A percentile compares a stretch with the other conserved stretches of the same genome.
Evolutionary conservation across 2,888 invertebrate species (phyloP).

Genomic region (Cepaea hortensis): DNA sequence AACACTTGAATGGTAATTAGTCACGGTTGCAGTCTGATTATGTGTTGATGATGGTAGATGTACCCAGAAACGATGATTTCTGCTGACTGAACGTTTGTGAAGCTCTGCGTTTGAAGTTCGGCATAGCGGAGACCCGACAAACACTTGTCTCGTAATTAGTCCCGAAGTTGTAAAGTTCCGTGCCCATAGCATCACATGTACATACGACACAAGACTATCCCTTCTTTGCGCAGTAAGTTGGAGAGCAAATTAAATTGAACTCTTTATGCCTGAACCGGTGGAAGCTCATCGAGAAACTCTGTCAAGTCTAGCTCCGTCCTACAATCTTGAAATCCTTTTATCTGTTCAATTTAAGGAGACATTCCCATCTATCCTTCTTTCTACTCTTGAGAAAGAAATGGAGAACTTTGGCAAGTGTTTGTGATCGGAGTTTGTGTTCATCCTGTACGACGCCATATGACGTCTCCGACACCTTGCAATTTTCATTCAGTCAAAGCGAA

Average conservation of each 20-base stretch:
- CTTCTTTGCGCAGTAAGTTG: too few relatives aligned
- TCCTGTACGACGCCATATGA: conserved; percentile 15
- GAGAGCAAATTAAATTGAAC: too few relatives aligned
- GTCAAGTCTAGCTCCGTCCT: background rate
- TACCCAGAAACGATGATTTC: background rate
- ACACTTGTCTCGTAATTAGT: too few relatives aligned
- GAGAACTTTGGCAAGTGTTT: conserved; percentile 1
- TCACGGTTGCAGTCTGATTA: too few relatives aligned
- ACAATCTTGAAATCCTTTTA: background rate
- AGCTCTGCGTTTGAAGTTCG: background rate
- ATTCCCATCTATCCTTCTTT: conserved; percentile 21
- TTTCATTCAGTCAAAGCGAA: conserved; percentile 11
- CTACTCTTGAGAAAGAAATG: conserved; percentile 14
- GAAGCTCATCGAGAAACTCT: background rate
- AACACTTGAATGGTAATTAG: too few relatives aligned
- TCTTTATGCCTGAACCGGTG: too few relatives aligned
- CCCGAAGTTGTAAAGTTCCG: too few relatives aligned
- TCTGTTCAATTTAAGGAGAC: background rate
- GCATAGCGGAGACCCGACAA: too few relatives aligned
- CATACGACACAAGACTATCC: too few relatives aligned
- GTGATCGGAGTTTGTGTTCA: conserved; percentile 17
- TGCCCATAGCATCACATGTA: too few relatives aligned
- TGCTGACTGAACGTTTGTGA: background rate
- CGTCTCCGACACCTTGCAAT: conserved; percentile 33
- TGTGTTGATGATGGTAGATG: background rate